Base-by-base conservation (phyloP, 2,797 vertebrate genomes). In the Schizopygopsis pylzovi region DNA sequence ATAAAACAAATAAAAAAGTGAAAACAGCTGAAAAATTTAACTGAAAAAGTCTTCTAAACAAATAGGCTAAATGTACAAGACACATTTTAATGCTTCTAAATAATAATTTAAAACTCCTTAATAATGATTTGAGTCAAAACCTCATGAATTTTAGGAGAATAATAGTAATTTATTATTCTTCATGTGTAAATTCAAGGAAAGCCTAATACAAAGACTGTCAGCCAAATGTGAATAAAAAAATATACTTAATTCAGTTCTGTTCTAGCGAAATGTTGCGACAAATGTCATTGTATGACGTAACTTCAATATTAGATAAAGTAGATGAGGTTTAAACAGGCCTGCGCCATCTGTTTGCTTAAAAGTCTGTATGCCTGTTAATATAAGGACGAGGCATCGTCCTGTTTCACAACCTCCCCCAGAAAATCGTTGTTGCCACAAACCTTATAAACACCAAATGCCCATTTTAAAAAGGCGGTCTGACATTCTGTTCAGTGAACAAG, bases 361-460 rank as follows among this genome's bases (percentile, higher is more conserved):
- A 79, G 16, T 59, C 49, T 59, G 37, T 41, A 61, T 41, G 67
- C 54, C 20, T 61, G 77, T 52, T 61, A 70, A 80, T 79, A 80
- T 18, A 85, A 85, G 13, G 54, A 80, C 25, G 8, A 56, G 7
- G 13, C 52, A 22, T 37, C 16, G n/a, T 56, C 49, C 25, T 72
- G 78, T 80, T 80, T 85, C 68, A 80, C 84, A 85, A 41, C 77
- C 84, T 85, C 67, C 68, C 16, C 68, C 68, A 73, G 84, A 80
- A 80, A 80, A 79, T 49, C n/a, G 22, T 80, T 85, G 84, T 25
- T 85, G 49, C 77, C 76, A 68, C 75, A 84, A 84, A 77, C 52
- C 75, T 78, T 84, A 70, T 84, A 79, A 84, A 70, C 63, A 84
- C 83, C 84, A 85, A 85, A 72, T 85, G 77, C 54, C 76, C 77